A percentile compares a stretch with the other conserved stretches of the same genome.
Evolutionary conservation across 2,888 invertebrate species (phyloP).

Genomic region (Cheilosia pagana): DNA sequence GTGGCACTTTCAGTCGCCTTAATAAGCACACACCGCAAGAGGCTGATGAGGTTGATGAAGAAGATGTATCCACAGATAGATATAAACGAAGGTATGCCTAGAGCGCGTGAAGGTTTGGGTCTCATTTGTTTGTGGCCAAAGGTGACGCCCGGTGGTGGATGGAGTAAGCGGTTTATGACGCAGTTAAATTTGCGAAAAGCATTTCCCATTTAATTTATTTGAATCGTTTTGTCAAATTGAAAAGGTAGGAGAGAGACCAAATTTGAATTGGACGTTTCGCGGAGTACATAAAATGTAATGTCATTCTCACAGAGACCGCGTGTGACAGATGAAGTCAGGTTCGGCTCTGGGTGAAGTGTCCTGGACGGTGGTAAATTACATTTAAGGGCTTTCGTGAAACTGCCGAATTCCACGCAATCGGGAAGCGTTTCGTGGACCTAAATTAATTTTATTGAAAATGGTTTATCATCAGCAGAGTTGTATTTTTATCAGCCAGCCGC

Average conservation of each 20-base stretch:
- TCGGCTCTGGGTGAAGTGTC: neutral
- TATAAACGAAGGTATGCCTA: neutral
- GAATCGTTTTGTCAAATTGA: slow-evolving; percentile 52
- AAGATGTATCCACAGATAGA: neutral
- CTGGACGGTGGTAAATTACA: neutral
- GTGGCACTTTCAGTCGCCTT: slow-evolving; percentile 68
- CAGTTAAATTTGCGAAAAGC: slow-evolving; percentile 38
- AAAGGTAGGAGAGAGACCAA: slow-evolving; percentile 22
- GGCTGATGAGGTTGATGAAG: slow-evolving; percentile 36
- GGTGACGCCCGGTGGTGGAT: slow-evolving; percentile 34
- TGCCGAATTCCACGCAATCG: too few relatives aligned
- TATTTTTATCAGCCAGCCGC: too few relatives aligned
- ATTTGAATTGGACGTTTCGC: slow-evolving; percentile 53
- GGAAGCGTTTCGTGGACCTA: too few relatives aligned
- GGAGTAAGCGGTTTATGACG: slow-evolving; percentile 55
- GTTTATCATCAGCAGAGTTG: too few relatives aligned
- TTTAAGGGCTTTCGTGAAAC: neutral
- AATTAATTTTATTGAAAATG: too few relatives aligned
- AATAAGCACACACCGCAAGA: slow-evolving; percentile 38
- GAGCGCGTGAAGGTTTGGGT: neutral
- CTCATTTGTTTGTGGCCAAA: slow-evolving; percentile 36
- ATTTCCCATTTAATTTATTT: slow-evolving; percentile 63
- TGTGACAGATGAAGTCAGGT: slow-evolving; percentile 26
- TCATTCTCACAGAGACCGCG: slow-evolving; percentile 3
- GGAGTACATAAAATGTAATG: slow-evolving; percentile 57